Base-by-base conservation (phyloP, 2,888 invertebrate species). In the Seira musarum region DNA sequence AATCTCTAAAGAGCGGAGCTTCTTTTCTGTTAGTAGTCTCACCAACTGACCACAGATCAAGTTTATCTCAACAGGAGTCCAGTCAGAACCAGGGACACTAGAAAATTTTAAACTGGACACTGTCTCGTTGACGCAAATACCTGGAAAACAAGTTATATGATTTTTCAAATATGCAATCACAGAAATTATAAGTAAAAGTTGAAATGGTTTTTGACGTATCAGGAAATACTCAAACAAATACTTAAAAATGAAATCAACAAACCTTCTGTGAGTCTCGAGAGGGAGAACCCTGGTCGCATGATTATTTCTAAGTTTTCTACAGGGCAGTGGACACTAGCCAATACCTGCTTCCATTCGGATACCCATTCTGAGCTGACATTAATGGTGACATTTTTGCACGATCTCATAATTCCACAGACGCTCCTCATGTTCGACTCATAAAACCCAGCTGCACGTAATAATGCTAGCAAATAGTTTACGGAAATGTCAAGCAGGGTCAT, bases 401-500 rank as follows among this genome's bases (percentile, higher is more conserved):
- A 90, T 1, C 90, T 90, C 22, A 91, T 88, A 70, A 91, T 88
- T 83, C 90, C 88, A 85, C 91, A 90, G 35, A 91, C 89, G 13
- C 91, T 90, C 2, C 90, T 89, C 64, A 91, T 89, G 86, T 91
- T 91, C 6, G 89, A 89, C 76, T 90, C 90, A 15, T 90, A 90
- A 21, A 90, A 89, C 0, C 91, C 91, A 10, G 91, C 91, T n/a
- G 90, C 90, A 81, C 91, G 89, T 15, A 91, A 89, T 75, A 91
- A 87, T 1, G 90, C 89, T 86, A 91, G 90, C 2, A 91, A 89
- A 57, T 90, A 90, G 82, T 91, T 89, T 0, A 90, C 89, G 17
- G 90, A 90, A n/a, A 91, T 88, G 87, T 91, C 91, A 22, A 91
- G 87, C 25, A 87, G 86, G 21, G 83, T 90, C 53, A 91, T 87